Evolutionary conservation across 2,797 vertebrate genomes (phyloP).

Genomic region (Amblyraja radiata): DNA sequence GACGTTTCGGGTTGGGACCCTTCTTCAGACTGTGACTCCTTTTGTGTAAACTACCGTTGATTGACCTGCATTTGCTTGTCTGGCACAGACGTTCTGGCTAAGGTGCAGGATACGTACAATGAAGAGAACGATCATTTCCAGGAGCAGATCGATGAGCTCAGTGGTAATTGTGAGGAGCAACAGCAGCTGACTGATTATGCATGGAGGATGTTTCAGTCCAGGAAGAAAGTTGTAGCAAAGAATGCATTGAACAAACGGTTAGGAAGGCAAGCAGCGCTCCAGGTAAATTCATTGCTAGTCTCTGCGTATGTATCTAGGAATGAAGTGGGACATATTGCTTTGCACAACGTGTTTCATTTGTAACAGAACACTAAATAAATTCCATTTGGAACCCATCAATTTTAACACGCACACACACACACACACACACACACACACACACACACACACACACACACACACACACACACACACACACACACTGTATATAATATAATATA

Average conservation of each 20-base stretch:
- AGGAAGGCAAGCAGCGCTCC: slow-evolving; percentile 45
- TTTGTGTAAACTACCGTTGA: too few species aligned
- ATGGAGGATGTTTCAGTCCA: slow-evolving; percentile 53
- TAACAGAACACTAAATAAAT: background rate
- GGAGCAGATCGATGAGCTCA: background rate
- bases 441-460: too few species aligned
- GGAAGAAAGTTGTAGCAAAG: slow-evolving; percentile 55
- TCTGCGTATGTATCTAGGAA: background rate
- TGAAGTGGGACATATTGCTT: background rate
- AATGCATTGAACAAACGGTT: slow-evolving; percentile 48
- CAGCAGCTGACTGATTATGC: slow-evolving; percentile 51
- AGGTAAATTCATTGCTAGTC: background rate
- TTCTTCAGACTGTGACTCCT: too few species aligned
- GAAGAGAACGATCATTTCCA: background rate
- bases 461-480: too few species aligned
- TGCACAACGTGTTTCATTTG: background rate
- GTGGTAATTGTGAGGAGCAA: slow-evolving; percentile 44
- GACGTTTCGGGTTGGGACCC: too few species aligned
- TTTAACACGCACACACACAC: too few species aligned
- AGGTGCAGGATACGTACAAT: background rate
- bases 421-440: too few species aligned
- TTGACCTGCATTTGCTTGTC: background rate
- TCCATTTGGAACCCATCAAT: too few species aligned
- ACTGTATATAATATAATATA: too few species aligned
- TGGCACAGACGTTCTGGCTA: background rate